phyloP scores from a whole-genome alignment of 1,140 invertebrate genomes.

The Calephelis nemesis region DNA sequence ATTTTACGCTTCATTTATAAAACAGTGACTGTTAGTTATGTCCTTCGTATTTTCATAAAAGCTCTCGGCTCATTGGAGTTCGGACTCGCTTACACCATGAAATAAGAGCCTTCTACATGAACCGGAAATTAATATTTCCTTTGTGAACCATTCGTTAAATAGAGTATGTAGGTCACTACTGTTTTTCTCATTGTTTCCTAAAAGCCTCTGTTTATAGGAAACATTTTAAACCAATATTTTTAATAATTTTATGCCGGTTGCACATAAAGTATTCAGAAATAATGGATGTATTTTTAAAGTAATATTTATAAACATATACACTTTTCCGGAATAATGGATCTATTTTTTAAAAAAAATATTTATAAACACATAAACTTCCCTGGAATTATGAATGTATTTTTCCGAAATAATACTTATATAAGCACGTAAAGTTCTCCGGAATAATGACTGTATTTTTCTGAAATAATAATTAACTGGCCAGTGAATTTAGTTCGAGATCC shows the following conservation, averaged over 20 bases:
- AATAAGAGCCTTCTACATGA: constrained; percentile 43
- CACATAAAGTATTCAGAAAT: background rate
- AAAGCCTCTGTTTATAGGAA: background rate
- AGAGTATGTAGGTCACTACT: constrained; percentile 31
- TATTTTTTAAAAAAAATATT: too few species aligned
- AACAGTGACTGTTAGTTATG: background rate
- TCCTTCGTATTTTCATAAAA: background rate
- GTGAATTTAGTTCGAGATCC: too few species aligned
- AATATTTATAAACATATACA: too few species aligned
- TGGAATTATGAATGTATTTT: too few species aligned
- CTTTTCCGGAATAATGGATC: too few species aligned
- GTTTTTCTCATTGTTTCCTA: constrained; percentile 27
- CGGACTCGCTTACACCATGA: constrained; percentile 20
- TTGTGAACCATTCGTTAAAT: constrained; percentile 40
- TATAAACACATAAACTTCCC: too few species aligned
- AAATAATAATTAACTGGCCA: too few species aligned
- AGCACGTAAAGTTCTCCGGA: too few species aligned
- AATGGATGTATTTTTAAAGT: too few species aligned
- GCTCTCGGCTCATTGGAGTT: constrained; percentile 16
- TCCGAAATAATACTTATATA: too few species aligned
- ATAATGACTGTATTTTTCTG: too few species aligned
- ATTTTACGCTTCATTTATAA: too few species aligned
- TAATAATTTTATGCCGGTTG: constrained; percentile 8
- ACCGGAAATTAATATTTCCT: constrained; percentile 57
- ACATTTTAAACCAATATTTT: constrained; percentile 18